Conservation (phyloP, 2,888 invertebrate genomes). For the Antitype chi region DNA sequence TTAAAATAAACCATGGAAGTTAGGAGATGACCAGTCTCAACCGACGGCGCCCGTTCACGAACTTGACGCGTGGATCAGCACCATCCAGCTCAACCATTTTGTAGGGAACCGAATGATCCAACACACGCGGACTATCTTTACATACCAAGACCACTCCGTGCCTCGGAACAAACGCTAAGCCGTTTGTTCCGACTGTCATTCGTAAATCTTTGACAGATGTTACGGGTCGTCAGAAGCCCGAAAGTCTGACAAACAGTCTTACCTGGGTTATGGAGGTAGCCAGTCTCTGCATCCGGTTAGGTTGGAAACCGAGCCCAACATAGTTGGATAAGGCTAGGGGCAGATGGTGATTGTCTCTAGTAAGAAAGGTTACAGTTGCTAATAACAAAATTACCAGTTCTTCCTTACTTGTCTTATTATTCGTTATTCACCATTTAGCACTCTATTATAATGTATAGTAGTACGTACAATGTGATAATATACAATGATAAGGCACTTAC, state of each 20-base stretch:
- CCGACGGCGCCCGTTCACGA: too few relatives aligned
- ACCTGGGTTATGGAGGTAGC: too few relatives aligned
- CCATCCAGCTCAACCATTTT: too few relatives aligned
- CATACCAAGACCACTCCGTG: not conserved
- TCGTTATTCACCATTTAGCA: constrained; percentile 44
- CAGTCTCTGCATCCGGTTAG: not conserved
- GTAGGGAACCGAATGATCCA: too few relatives aligned
- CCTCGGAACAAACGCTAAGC: not conserved
- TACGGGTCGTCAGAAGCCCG: not conserved
- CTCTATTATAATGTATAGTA: not conserved
- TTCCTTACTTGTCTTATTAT: not conserved
- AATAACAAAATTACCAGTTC: not conserved
- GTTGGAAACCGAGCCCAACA: too few relatives aligned
- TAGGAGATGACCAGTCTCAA: too few relatives aligned
- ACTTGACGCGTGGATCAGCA: too few relatives aligned
- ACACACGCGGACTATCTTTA: too few relatives aligned
- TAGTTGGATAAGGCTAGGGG: not conserved
- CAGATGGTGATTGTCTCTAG: not conserved
- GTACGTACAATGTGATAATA: constrained; percentile 31
- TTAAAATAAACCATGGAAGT: too few relatives aligned
- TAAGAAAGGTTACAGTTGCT: not conserved
- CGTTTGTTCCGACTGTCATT: not conserved
- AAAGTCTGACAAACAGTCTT: not conserved
- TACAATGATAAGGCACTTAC: constrained; percentile 12
- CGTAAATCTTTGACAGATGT: not conserved